Evolutionary conservation across 2,113 vertebrate species (phyloP).

Genomic region (Beaufortia kweichowensis): DNA sequence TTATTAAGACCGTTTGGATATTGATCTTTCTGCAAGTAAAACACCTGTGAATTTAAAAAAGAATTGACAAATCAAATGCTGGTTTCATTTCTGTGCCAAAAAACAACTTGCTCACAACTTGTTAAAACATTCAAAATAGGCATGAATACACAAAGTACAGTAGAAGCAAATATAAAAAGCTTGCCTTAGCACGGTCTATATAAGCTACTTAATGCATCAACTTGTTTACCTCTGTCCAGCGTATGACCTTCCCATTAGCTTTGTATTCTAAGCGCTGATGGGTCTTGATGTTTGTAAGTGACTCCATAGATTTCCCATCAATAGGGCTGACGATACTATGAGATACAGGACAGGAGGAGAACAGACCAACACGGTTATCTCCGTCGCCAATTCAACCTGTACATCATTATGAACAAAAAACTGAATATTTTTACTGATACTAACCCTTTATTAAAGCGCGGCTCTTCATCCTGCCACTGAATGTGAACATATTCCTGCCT

Average conservation of each 20-base stretch:
- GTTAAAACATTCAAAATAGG: no score
- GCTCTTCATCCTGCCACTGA: slow-evolving; percentile 94
- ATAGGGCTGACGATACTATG: slow-evolving; percentile 90
- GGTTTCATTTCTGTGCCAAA: no score
- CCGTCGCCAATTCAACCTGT: background rate
- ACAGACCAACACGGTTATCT: slow-evolving; percentile 12
- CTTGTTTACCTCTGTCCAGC: slow-evolving; percentile 90
- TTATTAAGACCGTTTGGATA: slow-evolving; percentile 80
- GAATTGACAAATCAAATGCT: background rate
- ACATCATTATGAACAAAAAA: background rate
- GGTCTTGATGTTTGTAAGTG: slow-evolving; percentile 91
- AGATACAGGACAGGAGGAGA: slow-evolving; percentile 7
- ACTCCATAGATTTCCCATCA: slow-evolving; percentile 97
- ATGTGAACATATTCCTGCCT: slow-evolving; percentile 92
- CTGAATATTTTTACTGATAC: background rate
- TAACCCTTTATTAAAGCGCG: slow-evolving; percentile 91
- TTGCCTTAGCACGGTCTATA: no score
- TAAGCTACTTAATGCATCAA: background rate
- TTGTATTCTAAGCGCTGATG: slow-evolving; percentile 97
- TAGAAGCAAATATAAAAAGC: no score
- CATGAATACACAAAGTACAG: no score
- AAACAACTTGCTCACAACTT: no score
- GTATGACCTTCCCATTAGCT: slow-evolving; percentile 96
- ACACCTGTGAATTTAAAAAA: slow-evolving; percentile 76
- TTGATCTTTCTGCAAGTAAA: slow-evolving; percentile 88